Percentiles rank a stretch among this genome's conserved stretches.
Evolutionary conservation across 2,888 invertebrate species (phyloP).

Genomic region (Sabatieria punctata): DNA sequence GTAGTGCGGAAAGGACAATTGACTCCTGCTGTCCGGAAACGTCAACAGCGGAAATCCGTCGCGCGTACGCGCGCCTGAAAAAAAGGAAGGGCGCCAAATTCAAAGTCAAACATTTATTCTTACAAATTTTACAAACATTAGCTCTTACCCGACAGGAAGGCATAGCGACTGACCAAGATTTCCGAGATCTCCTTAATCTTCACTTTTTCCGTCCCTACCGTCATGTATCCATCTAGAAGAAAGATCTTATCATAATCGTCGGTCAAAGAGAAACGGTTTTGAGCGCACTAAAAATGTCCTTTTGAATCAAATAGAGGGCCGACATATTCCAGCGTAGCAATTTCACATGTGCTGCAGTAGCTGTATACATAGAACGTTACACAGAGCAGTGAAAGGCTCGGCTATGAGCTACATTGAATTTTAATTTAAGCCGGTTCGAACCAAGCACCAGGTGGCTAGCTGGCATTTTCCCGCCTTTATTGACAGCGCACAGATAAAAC

Average conservation of each 20-base stretch:
- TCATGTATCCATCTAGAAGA: slow-evolving; percentile 25
- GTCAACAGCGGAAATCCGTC: slow-evolving; percentile 83
- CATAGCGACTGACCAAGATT: slow-evolving; percentile 23
- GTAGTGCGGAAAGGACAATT: slow-evolving; percentile 69
- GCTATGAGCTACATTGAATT: too few species aligned
- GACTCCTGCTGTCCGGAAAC: slow-evolving; percentile 71
- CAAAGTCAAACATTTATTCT: too few species aligned
- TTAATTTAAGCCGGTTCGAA: too few species aligned
- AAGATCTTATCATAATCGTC: too few species aligned
- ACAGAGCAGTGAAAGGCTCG: too few species aligned
- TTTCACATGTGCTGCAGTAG: too few species aligned
- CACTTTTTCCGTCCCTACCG: slow-evolving; percentile 21
- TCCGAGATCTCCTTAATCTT: slow-evolving; percentile 27
- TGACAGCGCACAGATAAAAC: too few species aligned
- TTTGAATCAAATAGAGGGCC: background rate
- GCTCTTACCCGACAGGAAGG: slow-evolving; percentile 28
- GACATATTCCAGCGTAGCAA: too few species aligned
- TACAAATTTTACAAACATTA: background rate
- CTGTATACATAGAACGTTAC: too few species aligned
- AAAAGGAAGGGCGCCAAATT: too few species aligned
- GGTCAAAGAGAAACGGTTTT: background rate
- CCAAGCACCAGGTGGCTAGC: too few species aligned
- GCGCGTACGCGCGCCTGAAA: slow-evolving; percentile 63
- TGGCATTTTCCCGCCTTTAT: too few species aligned
- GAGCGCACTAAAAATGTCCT: background rate